These are phyloP conservation scores for Patagioenas fasciata DNA, from an alignment of 2,113 vertebrate genomes.

Conservation along the genomic window DNA sequence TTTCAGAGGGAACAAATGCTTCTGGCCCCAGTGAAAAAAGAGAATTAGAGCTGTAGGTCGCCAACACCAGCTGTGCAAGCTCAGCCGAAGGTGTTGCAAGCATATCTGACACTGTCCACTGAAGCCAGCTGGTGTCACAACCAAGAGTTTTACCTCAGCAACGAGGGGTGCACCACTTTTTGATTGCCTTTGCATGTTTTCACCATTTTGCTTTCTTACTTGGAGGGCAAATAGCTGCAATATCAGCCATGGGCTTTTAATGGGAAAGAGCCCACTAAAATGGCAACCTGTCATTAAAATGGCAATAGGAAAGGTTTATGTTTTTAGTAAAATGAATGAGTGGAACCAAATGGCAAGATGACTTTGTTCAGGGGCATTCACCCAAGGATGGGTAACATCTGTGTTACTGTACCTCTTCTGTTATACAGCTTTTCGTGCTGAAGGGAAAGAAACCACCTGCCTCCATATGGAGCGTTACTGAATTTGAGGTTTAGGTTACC, in stretches of 20 bases:
- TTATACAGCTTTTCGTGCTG: neutral
- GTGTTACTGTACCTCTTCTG: neutral
- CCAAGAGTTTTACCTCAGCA: neutral
- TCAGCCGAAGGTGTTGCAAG: neutral
- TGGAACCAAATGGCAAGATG: neutral
- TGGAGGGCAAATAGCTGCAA: neutral
- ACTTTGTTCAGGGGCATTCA: neutral
- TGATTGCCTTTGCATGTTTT: neutral
- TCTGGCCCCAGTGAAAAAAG: neutral
- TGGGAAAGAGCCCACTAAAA: neutral
- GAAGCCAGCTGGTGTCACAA: neutral
- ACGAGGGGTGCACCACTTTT: neutral
- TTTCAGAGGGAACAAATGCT: conserved; percentile 9
- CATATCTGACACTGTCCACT: neutral
- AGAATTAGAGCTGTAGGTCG: neutral
- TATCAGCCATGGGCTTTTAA: neutral
- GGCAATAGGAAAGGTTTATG: neutral
- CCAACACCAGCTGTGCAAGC: conserved; percentile 13
- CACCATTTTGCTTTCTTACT: neutral
- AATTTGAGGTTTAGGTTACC: neutral
- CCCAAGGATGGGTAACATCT: neutral
- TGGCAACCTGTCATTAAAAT: neutral
- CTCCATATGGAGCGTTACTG: neutral
- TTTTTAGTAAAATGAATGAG: neutral
- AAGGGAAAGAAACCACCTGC: neutral